Evolutionary conservation across 2,113 vertebrate species (phyloP).

Genomic region (Daphoenositta chrysoptera): DNA sequence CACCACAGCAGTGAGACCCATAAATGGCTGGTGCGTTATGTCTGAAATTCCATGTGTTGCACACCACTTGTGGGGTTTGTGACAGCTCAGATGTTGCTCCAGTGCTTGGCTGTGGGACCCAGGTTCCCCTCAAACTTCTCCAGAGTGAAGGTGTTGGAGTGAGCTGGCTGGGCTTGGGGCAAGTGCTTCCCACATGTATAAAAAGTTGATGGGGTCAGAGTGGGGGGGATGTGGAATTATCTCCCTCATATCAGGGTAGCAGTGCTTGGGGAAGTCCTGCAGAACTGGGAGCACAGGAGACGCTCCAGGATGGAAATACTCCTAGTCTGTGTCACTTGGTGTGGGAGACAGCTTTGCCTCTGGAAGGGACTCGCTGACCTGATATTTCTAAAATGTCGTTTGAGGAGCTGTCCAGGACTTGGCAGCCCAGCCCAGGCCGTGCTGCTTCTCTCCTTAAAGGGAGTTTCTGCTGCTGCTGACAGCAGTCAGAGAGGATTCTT

Average conservation of each 20-base stretch:
- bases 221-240: not conserved
- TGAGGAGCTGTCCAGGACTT: not conserved
- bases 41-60: not conserved
- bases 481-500: not conserved
- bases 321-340: not conserved
- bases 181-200: accelerated
- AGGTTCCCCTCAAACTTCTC: not conserved
- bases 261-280: not conserved
- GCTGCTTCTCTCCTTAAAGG: constrained; percentile 15
- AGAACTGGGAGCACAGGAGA: not conserved
- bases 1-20: not conserved
- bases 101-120: not conserved
- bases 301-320: not conserved
- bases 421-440: not conserved
- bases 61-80: not conserved
- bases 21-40: not conserved
- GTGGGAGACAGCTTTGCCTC: not conserved
- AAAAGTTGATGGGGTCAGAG: not conserved
- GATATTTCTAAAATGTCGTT: not conserved
- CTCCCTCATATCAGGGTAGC: not conserved
- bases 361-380: not conserved
- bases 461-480: not conserved
- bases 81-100: not conserved
- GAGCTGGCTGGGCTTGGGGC: not conserved
- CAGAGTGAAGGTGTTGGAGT: not conserved